Conservation (phyloP, 2,888 invertebrate genomes). For the Acanthopleura granulata region DNA sequence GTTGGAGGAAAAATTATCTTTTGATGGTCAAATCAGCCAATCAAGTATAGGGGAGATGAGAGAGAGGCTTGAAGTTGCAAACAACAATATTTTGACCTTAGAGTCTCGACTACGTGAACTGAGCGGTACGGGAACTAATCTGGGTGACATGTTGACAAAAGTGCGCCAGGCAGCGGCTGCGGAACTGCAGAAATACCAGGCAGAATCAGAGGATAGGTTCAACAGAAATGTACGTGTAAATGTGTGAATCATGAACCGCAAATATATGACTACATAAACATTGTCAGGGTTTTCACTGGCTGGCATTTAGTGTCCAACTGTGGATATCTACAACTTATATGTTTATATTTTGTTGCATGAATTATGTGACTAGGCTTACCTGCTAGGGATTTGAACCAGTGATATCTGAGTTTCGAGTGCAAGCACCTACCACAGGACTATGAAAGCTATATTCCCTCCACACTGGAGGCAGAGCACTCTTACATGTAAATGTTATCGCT, state of each 20-base stretch:
- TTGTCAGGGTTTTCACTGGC: too few species aligned
- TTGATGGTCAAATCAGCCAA: constrained; percentile 49
- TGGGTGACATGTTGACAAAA: constrained; percentile 48
- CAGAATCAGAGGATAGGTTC: constrained; percentile 54
- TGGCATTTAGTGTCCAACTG: too few species aligned
- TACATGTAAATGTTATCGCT: too few species aligned
- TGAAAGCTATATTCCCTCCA: too few species aligned
- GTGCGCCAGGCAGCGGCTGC: constrained; percentile 53
- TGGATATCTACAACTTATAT: too few species aligned
- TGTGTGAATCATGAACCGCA: neutral
- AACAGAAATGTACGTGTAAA: constrained; percentile 52
- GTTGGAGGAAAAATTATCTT: constrained; percentile 52
- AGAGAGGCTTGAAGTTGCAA: constrained; percentile 46
- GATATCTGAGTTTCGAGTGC: too few species aligned
- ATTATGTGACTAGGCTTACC: too few species aligned
- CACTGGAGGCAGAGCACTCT: too few species aligned
- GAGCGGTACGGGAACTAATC: constrained; percentile 29
- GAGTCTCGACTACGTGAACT: constrained; percentile 49
- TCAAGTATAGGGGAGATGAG: constrained; percentile 45
- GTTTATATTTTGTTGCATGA: too few species aligned
- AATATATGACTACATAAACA: too few species aligned
- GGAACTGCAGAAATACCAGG: constrained; percentile 48
- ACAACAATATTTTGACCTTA: constrained; percentile 48
- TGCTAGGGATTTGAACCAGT: too few species aligned
- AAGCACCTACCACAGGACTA: too few species aligned